Percentiles rank a stretch among this genome's conserved stretches.
Conservation (phyloP, 2,113 vertebrate species). For the Dromaius novaehollandiae region DNA sequence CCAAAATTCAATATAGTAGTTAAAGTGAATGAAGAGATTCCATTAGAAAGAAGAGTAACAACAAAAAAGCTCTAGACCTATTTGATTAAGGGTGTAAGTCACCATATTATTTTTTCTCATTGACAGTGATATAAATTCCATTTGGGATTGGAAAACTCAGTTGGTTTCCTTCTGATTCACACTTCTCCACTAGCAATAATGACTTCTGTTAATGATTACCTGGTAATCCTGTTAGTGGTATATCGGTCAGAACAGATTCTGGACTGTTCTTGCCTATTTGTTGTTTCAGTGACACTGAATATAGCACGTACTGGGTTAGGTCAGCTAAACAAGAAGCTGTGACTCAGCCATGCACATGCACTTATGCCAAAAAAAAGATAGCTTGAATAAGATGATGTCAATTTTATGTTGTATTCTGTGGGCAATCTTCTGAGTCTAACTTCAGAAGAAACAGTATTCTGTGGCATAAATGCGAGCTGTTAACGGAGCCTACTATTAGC, state of each 20-base stretch:
- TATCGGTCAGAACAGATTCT: not conserved
- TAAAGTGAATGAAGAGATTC: not conserved
- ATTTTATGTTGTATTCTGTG: not conserved
- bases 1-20: not conserved
- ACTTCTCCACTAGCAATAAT: not conserved
- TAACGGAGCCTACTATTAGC: not conserved
- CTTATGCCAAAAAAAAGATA: not conserved
- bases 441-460: not conserved
- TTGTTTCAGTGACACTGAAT: not conserved
- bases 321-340: not conserved
- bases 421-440: rapidly evolving
- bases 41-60: not conserved
- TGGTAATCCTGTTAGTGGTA: not conserved
- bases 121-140: not conserved
- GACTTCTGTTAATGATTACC: not conserved
- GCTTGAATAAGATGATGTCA: not conserved
- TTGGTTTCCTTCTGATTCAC: not conserved
- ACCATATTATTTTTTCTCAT: not conserved
- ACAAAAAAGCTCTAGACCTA: not conserved
- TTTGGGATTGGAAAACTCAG: not conserved
- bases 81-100: not conserved
- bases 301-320: not conserved
- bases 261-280: not conserved
- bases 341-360: not conserved
- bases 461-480: not conserved